Conservation (phyloP, 2,113 vertebrate species). For the Ptyas mucosa region DNA sequence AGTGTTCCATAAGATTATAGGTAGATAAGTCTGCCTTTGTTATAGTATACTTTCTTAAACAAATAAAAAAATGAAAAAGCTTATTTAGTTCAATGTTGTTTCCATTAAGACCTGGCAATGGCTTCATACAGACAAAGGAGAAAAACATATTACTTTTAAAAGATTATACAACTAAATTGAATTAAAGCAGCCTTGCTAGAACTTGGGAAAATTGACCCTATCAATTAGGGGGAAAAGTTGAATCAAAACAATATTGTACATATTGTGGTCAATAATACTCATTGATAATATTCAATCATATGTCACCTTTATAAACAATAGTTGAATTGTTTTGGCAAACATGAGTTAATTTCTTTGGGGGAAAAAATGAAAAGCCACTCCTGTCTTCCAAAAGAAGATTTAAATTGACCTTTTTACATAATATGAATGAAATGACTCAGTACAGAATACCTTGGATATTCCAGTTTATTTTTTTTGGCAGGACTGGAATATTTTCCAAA, state of each 20-base stretch:
- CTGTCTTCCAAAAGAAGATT: neutral
- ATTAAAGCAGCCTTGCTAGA: neutral
- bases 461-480: neutral
- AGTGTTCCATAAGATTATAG: neutral
- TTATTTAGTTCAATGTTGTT: neutral
- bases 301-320: neutral
- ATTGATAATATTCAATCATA: neutral
- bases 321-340: neutral
- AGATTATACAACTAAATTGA: neutral
- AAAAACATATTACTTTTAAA: neutral
- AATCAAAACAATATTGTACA: neutral
- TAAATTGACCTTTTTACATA: neutral
- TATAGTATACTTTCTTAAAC: neutral
- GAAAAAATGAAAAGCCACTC: neutral
- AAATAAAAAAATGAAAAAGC: neutral
- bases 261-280: neutral
- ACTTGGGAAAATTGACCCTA: neutral
- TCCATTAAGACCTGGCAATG: neutral
- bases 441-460: fast-evolving
- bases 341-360: neutral
- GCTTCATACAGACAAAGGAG: neutral
- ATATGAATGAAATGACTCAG: neutral
- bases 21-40: neutral
- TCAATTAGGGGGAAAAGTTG: neutral
- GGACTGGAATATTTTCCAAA: neutral